Conservation (phyloP, 37 sponge, comb jelly and placozoan genomes). For the Cliona cf. orientalis region DNA sequence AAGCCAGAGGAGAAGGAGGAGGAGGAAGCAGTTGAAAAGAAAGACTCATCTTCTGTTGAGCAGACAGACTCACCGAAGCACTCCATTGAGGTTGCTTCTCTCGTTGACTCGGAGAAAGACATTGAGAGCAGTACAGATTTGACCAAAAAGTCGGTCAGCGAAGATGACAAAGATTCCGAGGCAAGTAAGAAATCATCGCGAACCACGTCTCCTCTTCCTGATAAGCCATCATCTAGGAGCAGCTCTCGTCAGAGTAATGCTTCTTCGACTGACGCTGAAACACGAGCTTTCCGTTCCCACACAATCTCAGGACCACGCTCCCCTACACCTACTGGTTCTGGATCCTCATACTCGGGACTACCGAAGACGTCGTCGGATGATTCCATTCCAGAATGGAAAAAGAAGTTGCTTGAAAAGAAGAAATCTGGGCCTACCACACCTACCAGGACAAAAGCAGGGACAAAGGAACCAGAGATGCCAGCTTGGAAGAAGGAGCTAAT, state of each 20-base stretch:
- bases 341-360: neutral
- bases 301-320: slow-evolving; percentile 18
- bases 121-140: slow-evolving; percentile 6
- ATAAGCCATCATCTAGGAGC: neutral
- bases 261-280: slow-evolving; percentile 11
- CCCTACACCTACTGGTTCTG: slow-evolving; percentile 15
- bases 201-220: neutral
- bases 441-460: neutral
- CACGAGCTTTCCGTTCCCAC: slow-evolving; percentile 1
- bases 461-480: slow-evolving; percentile 39
- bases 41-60: neutral
- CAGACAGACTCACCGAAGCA: slow-evolving; percentile 22
- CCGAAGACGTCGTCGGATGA: neutral
- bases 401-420: slow-evolving; percentile 45
- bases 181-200: neutral
- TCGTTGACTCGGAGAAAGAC: neutral
- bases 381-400: slow-evolving; percentile 72
- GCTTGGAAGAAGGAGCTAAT: slow-evolving; percentile 51
- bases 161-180: neutral
- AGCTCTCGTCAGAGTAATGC: slow-evolving; percentile 30
- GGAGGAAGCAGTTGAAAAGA: slow-evolving; percentile 13
- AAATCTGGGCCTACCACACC: slow-evolving; percentile 8
- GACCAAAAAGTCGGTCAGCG: neutral
- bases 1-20: slow-evolving; percentile 8
- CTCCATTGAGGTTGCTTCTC: neutral